phyloP scores from a whole-genome alignment of 2,888 invertebrate species.

The Lamellibrachia columna region DNA sequence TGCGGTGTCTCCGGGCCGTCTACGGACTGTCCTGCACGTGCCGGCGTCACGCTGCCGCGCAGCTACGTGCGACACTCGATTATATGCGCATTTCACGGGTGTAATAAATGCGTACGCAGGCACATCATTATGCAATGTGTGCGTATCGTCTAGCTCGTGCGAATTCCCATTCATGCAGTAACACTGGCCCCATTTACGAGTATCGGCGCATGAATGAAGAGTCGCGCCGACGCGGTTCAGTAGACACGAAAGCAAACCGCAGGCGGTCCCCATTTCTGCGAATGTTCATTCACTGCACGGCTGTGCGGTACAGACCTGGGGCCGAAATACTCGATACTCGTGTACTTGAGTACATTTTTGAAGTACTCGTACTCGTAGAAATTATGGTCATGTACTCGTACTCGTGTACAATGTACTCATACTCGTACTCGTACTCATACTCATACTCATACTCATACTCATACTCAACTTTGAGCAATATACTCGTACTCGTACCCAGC shows the following conservation, averaged over 20 bases:
- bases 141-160: not conserved
- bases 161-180: not conserved
- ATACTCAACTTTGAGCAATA: no score
- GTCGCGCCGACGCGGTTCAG: not conserved
- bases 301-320: no score
- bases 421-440: no score
- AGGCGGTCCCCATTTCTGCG: not conserved
- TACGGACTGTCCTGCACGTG: not conserved
- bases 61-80: not conserved
- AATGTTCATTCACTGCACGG: not conserved
- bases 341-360: no score
- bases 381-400: no score
- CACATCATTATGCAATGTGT: constrained; percentile 16
- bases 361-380: no score
- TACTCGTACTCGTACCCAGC: no score
- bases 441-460: no score
- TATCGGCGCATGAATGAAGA: not conserved
- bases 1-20: not conserved
- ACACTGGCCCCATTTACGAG: not conserved
- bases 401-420: no score
- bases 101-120: constrained; percentile 1
- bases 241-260: not conserved
- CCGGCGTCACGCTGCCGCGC: not conserved
- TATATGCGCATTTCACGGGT: not conserved
- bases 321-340: no score